These are phyloP conservation scores for Aphidoletes aphidimyza DNA, from an alignment of 2,888 invertebrate species.

Conservation along the genomic window DNA sequence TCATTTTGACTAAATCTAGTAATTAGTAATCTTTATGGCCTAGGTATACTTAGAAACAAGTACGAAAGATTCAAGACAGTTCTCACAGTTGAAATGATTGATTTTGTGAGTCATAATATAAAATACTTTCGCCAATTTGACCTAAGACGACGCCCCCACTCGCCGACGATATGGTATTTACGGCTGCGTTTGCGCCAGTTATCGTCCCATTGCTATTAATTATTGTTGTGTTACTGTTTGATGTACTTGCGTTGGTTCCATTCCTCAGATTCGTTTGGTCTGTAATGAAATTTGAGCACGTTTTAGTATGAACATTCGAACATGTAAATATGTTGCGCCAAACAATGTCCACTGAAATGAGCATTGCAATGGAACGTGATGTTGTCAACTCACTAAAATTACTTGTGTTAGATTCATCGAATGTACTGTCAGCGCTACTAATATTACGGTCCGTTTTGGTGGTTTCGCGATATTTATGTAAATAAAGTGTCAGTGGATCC, in stretches of 20 bases:
- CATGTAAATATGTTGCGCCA: no score
- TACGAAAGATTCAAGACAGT: no score
- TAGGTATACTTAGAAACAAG: no score
- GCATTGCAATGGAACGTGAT: no score
- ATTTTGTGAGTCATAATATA: constrained; percentile 18
- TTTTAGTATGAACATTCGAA: not conserved
- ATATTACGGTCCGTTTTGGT: constrained; percentile 52
- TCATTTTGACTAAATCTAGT: no score
- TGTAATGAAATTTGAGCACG: not conserved
- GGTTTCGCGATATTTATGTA: constrained; percentile 91
- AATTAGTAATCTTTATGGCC: no score
- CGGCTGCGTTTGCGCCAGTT: not conserved
- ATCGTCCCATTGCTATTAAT: not conserved
- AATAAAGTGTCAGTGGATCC: constrained; percentile 92
- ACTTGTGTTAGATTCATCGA: constrained; percentile 24
- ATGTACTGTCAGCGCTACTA: not conserved
- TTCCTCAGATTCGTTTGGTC: not conserved
- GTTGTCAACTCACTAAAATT: constrained; percentile 7
- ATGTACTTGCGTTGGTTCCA: not conserved
- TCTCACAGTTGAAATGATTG: constrained; percentile 20
- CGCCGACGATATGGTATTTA: not conserved
- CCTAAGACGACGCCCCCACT: not conserved
- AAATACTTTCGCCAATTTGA: constrained; percentile 32
- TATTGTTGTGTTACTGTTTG: not conserved
- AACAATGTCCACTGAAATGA: no score